phyloP scores from a whole-genome alignment of 2,113 vertebrate genomes.

The Channa argus region DNA sequence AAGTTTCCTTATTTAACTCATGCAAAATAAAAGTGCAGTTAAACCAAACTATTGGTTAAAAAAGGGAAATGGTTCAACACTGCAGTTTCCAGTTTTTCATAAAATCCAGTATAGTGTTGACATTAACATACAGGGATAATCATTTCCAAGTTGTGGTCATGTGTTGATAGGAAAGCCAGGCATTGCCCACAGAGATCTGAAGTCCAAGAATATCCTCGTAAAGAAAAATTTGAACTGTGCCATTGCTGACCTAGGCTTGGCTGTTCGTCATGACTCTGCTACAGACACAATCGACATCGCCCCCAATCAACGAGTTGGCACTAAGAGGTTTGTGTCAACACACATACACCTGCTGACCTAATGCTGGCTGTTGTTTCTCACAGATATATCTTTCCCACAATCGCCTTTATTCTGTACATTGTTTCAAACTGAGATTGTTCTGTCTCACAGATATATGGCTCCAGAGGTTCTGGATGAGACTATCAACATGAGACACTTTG shows the following conservation, averaged over 20 bases:
- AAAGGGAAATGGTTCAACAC: too few species aligned
- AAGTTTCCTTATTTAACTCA: too few species aligned
- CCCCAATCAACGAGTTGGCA: constrained; percentile 95
- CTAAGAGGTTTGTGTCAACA: constrained; percentile 87
- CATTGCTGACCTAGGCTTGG: constrained; percentile 94
- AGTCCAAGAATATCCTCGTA: constrained; percentile 97
- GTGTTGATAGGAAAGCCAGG: constrained; percentile 90
- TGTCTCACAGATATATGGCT: constrained; percentile 92
- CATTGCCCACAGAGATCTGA: constrained; percentile 95
- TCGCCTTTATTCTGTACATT: not conserved
- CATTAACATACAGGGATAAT: not conserved
- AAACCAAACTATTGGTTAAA: too few species aligned
- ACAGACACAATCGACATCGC: constrained; percentile 96
- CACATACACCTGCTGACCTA: not conserved
- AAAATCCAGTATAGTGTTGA: too few species aligned
- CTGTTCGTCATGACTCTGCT: constrained; percentile 92
- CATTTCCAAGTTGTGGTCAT: not conserved
- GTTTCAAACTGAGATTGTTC: constrained; percentile 15
- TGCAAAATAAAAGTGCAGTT: too few species aligned
- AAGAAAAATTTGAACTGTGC: constrained; percentile 96
- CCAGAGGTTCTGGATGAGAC: constrained; percentile 96
- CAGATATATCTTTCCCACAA: constrained; percentile 15
- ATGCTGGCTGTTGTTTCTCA: not conserved
- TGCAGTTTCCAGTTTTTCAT: too few species aligned
- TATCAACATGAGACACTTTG: constrained; percentile 98